These are phyloP conservation scores for Lasioglossum marginatum DNA, from an alignment of 2,888 invertebrate genomes.

Conservation along the genomic window DNA sequence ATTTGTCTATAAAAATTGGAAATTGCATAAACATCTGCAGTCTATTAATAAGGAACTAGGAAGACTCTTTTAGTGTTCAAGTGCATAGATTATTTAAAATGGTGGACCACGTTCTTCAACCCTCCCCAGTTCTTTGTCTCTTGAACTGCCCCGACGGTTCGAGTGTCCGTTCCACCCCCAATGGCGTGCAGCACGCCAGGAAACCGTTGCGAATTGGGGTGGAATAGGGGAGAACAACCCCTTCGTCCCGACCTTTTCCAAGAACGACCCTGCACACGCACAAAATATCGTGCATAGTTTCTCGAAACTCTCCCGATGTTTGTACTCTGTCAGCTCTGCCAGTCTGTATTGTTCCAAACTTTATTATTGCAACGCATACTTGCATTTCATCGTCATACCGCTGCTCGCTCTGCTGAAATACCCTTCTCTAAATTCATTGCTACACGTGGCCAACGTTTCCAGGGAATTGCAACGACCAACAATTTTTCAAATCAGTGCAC, in stretches of 20 bases:
- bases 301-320: not conserved
- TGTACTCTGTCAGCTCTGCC: not conserved
- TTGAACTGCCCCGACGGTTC: slow-evolving; percentile 5
- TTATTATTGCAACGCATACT: not conserved
- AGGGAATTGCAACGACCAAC: too few relatives aligned
- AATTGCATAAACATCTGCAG: too few relatives aligned
- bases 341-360: not conserved
- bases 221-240: slow-evolving; percentile 42
- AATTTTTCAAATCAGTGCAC: too few relatives aligned
- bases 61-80: not conserved
- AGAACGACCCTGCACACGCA: slow-evolving; percentile 27
- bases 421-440: too few relatives aligned
- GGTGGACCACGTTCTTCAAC: not conserved
- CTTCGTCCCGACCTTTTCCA: slow-evolving; percentile 35
- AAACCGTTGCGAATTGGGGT: not conserved
- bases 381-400: not conserved
- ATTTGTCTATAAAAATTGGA: too few relatives aligned
- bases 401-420: too few relatives aligned
- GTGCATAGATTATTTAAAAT: not conserved
- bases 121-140: not conserved
- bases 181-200: slow-evolving; percentile 44
- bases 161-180: not conserved
- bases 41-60: too few relatives aligned
- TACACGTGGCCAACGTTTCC: too few relatives aligned
- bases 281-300: slow-evolving; percentile 26